Evolutionary conservation across 2,888 invertebrate genomes (phyloP).

Genomic region (Polydrusus tereticollis): DNA sequence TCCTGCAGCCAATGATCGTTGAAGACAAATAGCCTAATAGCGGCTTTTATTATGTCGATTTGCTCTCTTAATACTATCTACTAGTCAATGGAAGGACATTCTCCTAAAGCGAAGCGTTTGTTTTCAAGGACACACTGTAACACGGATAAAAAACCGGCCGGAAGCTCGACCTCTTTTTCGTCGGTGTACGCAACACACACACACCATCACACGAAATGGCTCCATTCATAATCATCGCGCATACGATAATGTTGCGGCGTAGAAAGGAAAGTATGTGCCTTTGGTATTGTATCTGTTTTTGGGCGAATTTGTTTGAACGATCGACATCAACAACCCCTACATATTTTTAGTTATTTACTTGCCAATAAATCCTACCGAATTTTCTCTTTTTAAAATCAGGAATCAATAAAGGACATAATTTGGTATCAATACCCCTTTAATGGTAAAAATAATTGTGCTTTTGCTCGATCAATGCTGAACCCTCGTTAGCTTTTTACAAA

Average conservation of each 20-base stretch:
- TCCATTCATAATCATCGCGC: conserved; percentile 39
- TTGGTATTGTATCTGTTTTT: conserved; percentile 1
- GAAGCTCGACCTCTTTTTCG: conserved; percentile 45
- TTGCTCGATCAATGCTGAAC: neutral
- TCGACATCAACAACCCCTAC: no score
- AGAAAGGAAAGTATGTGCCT: conserved; percentile 19
- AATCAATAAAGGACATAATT: neutral
- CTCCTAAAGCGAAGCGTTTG: conserved; percentile 13
- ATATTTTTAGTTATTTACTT: neutral
- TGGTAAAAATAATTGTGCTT: neutral
- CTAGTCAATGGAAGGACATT: conserved; percentile 30
- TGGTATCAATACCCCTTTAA: neutral
- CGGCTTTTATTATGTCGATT: conserved; percentile 7
- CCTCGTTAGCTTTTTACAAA: neutral
- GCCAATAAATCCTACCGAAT: neutral
- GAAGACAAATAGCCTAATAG: conserved; percentile 9
- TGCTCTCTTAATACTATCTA: conserved; percentile 17
- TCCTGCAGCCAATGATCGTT: neutral
- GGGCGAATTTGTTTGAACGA: neutral
- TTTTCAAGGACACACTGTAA: conserved; percentile 39
- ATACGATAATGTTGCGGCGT: conserved; percentile 21
- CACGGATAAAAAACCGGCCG: conserved; percentile 36
- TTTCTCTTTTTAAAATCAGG: neutral
- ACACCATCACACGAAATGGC: conserved; percentile 36
- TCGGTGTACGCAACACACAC: conserved; percentile 25